Base-by-base conservation (phyloP, 2,888 invertebrate genomes). In the Drosophila prostipennis region DNA sequence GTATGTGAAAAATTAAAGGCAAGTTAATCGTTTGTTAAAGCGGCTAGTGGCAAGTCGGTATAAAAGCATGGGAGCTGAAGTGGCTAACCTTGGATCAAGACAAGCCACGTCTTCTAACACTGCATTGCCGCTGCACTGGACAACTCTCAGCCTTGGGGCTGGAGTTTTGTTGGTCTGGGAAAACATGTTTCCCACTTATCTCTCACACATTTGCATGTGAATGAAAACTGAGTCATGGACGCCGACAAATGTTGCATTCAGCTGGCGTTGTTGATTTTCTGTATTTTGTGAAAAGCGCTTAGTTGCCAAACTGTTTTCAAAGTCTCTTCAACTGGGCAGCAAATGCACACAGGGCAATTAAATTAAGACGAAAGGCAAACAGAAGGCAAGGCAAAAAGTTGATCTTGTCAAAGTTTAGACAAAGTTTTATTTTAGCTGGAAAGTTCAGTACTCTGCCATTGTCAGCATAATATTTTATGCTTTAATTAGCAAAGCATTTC, bases 111-210 rank as follows among this genome's bases (percentile, higher is more conserved):
- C 60, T 64, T 39, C 68, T 43, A 68, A 49, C 10, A 46, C 32
- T 64, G 64, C 64, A 64, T 19, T 32, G 46, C 16, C 32, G 14
- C 6, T 32, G 55, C 37, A 49, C 55, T 26, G 37, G 64, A 45
- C 64, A 23, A 64, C 64, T 64, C 65, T 65, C 65, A 65, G 65
- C 65, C 65, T 65, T 65, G 65, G 54, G 54, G 26, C 32, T 13
- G 3, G 29, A 7, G 53, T 36, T 59, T 54, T 54, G 54, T 43
- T 45, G 43, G 43, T 60, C 60, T 48, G 46, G 39, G 42, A 55
- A 79, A 78, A 79, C 79, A 76, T 67, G 80, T 80, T 79, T 79
- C 53, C 70, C 80, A 73, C 79, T 78, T 74, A 40, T 72, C 37
- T 37, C 36, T 64, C 37, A 37, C 64, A 46, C 63, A 65, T 65